Percentiles rank a stretch among this genome's conserved stretches.
phyloP scores from a whole-genome alignment of 2,113 vertebrate species.

The Pyrgilauda ruficollis region DNA sequence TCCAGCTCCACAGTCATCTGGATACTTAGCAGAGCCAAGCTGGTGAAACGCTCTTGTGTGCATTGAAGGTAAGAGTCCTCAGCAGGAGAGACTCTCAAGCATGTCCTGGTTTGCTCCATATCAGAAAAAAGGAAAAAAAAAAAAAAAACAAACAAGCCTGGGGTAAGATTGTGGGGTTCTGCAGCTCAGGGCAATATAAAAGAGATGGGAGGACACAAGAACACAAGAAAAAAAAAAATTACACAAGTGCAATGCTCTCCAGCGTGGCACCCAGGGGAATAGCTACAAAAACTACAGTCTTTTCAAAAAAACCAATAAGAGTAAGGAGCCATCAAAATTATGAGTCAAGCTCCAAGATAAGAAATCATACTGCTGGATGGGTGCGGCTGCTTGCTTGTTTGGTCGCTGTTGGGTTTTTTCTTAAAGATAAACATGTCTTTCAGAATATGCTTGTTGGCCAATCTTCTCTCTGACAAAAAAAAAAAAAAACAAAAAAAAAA shows the following conservation, averaged over 20 bases:
- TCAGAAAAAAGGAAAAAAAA: not conserved
- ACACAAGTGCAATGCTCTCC: not conserved
- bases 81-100: not conserved
- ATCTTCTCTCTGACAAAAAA: not conserved
- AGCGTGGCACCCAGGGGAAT: not conserved
- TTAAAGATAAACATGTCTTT: conserved; percentile 28
- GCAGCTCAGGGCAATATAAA: not conserved
- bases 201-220: not conserved
- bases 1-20: not conserved
- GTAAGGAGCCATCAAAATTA: not conserved
- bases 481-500: not conserved
- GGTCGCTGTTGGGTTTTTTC: not conserved
- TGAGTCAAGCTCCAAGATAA: conserved; percentile 24
- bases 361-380: not conserved
- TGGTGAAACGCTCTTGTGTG: rapidly evolving
- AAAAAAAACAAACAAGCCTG: too few relatives aligned
- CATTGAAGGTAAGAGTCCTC: rapidly evolving
- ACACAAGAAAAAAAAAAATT: not conserved
- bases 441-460: not conserved
- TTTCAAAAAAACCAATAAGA: not conserved
- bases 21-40: not conserved
- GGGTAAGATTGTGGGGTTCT: not conserved
- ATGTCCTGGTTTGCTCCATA: not conserved
- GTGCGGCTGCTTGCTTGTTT: not conserved
- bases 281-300: not conserved